Evolutionary conservation across 2,113 vertebrate genomes (phyloP).

Genomic region (Periophthalmus modestus): DNA sequence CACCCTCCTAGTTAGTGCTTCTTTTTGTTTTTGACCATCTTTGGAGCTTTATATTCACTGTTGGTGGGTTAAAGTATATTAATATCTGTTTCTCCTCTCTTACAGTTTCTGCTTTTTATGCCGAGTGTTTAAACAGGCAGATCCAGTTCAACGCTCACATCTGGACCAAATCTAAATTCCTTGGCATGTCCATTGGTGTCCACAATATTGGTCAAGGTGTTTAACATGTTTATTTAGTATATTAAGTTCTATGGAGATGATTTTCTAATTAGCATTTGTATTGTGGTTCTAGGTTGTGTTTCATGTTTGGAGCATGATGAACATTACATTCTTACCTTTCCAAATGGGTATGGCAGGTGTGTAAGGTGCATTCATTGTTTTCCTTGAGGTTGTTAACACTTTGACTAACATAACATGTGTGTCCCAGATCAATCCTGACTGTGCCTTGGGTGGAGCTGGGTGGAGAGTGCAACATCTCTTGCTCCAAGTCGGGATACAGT

Average conservation of each 20-base stretch:
- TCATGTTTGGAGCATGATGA: slow-evolving; percentile 96
- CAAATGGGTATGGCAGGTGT: slow-evolving; percentile 96
- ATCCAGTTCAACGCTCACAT: slow-evolving; percentile 99
- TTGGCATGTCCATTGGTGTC: slow-evolving; percentile 98
- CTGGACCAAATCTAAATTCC: slow-evolving; percentile 99
- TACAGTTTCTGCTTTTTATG: slow-evolving; percentile 98
- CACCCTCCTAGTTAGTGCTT: slow-evolving; percentile 95
- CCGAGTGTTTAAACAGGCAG: slow-evolving; percentile 93
- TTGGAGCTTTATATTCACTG: not conserved
- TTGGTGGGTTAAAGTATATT: not conserved
- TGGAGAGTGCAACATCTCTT: slow-evolving; percentile 95
- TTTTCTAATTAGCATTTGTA: slow-evolving; percentile 1
- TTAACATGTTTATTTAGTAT: not conserved
- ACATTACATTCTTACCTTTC: slow-evolving; percentile 97
- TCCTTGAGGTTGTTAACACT: not conserved
- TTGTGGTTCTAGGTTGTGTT: slow-evolving; percentile 84
- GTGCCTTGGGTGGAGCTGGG: slow-evolving; percentile 99
- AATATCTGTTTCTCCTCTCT: not conserved
- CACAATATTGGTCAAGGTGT: slow-evolving; percentile 99
- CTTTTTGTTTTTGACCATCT: not conserved
- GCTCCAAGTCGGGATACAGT: slow-evolving; percentile 95
- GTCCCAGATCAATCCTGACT: slow-evolving; percentile 93
- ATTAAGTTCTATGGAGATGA: not conserved
- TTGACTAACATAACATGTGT: slow-evolving; percentile 17
- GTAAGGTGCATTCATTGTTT: not conserved